Base-by-base conservation (phyloP, 2,113 vertebrate species). In the Rhinogobius similis region DNA sequence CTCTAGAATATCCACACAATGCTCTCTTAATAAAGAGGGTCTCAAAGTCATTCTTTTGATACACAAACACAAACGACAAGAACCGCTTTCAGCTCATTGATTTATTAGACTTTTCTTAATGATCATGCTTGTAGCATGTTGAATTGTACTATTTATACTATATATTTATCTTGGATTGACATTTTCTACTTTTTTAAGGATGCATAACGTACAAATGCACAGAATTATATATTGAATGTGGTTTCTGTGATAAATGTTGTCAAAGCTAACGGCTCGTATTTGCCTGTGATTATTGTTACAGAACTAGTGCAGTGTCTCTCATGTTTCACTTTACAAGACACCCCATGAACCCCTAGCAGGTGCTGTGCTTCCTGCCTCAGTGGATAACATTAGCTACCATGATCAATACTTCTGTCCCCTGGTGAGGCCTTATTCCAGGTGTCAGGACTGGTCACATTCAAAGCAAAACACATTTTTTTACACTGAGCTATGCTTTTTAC, bases 381-480 rank as follows among this genome's bases (percentile, higher is more conserved):
- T 41, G 72, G 50, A 79, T 77, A 92, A 92, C 83, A 77, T 84
- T 82, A 93, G 69, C 86, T 71, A 46, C 59, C 21, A 76, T 62
- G 81, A 87, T 86, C 81, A 84, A 87, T 80, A 72, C 74, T 62
- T 73, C 67, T 67, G 62, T 68, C 78, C 77, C 67, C 71, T 67
- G 67, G 3, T 64, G 70, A 36, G 77, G 74, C 76, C 79, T 75
- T 81, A 74, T 78, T 78, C 77, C 83, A 65, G 72, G 82, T 71
- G 79, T 74, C 76, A 77, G 79, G 76, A 38, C 63, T 72, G 53
- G 62, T 62, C 27, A 59, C 27, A 61, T 27, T 16, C 55, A 79
- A 65, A 78, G 72, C 81, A 63, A 82, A 52, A 55, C 1, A 41
- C 1, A 12, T 1, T 1, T 41, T 72, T 64, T 70, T 24, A 76